A percentile compares a stretch with the other conserved stretches of the same genome.
phyloP scores from a whole-genome alignment of 2,113 vertebrate genomes.

The Egretta garzetta region DNA sequence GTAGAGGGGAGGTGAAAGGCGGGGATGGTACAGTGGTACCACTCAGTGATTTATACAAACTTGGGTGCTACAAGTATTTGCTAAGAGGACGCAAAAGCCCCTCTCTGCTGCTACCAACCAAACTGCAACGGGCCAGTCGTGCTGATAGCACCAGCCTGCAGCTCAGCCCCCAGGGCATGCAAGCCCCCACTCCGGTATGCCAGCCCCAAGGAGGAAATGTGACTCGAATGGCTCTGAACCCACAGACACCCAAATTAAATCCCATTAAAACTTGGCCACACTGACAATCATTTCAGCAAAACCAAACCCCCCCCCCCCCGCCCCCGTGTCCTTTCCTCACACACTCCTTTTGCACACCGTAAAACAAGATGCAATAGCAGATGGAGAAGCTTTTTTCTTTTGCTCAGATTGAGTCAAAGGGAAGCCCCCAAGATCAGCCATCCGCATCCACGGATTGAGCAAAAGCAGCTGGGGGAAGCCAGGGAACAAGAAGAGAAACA shows the following conservation, averaged over 20 bases:
- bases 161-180: neutral
- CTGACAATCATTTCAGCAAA: neutral
- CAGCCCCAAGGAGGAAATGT: neutral
- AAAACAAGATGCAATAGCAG: neutral
- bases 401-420: neutral
- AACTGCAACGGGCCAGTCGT: neutral
- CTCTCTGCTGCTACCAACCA: neutral
- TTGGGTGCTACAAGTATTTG: neutral
- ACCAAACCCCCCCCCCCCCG: fast-evolving
- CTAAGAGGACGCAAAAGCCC: neutral
- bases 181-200: neutral
- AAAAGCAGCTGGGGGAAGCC: neutral
- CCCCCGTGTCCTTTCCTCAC: fast-evolving
- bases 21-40: fast-evolving
- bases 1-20: neutral
- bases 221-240: neutral
- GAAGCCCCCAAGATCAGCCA: neutral
- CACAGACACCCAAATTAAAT: neutral
- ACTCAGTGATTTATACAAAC: neutral
- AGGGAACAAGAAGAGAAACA: neutral
- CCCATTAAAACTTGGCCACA: neutral
- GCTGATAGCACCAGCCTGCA: neutral
- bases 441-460: neutral
- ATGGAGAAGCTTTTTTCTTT: neutral
- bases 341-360: neutral